Percentiles rank a stretch among this genome's conserved stretches.
Evolutionary conservation across 2,888 invertebrate species (phyloP).

Genomic region (Thalpophila matura): DNA sequence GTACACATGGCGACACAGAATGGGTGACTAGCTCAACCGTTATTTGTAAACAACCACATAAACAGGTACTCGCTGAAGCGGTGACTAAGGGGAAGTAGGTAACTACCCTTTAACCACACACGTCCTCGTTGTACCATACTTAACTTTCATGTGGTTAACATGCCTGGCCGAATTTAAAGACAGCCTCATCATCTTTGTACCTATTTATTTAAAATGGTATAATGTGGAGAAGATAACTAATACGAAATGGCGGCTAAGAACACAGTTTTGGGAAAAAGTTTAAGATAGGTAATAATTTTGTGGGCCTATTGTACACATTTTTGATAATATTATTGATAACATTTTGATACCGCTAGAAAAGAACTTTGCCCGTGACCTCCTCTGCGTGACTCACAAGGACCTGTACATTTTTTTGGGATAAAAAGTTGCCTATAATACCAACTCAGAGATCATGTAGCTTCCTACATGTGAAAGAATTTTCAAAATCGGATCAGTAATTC

Average conservation of each 20-base stretch:
- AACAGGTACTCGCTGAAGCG: slow-evolving; percentile 42
- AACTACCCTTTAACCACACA: slow-evolving; percentile 22
- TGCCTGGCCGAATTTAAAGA: slow-evolving; percentile 15
- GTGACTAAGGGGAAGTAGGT: slow-evolving; percentile 27
- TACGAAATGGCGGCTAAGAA: no score
- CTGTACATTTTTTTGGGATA: no score
- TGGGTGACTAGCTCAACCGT: slow-evolving; percentile 33
- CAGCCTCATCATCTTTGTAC: background rate
- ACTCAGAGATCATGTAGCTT: no score
- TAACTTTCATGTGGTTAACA: slow-evolving; percentile 1
- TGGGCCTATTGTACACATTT: background rate
- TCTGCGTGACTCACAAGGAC: no score
- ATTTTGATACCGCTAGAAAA: no score
- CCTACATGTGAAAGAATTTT: no score
- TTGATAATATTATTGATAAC: background rate
- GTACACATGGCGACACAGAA: slow-evolving; percentile 2
- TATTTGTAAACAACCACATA: slow-evolving; percentile 52
- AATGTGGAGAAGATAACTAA: no score
- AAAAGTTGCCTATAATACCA: no score
- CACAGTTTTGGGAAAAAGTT: no score
- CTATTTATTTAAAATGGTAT: background rate
- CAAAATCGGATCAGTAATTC: no score
- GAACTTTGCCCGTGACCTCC: no score
- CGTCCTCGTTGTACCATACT: slow-evolving; percentile 12
- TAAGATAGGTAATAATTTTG: background rate